Base-by-base conservation (phyloP, 1,140 invertebrate genomes). In the Nasonia giraulti region DNA sequence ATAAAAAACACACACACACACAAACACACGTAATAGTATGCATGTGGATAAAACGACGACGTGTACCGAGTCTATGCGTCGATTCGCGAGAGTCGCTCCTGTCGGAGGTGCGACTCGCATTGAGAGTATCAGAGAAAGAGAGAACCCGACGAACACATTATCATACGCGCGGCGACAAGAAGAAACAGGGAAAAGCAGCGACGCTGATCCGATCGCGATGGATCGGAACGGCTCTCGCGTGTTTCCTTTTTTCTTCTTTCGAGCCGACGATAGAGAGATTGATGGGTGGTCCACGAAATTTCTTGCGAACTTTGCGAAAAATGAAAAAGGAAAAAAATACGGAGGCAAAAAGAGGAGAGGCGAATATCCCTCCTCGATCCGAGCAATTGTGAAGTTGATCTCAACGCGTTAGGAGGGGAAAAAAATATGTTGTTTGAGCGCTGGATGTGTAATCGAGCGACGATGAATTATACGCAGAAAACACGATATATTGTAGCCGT, bases 301-400 rank as follows among this genome's bases (percentile, higher is more conserved):
- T 79, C 31, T 66, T 55, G 55, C 68, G 62, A 66, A 75, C 44
- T 44, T 83, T 69, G 50, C 69, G 77, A 47, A 73, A 83, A 76
- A 40, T 83, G 17, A 40, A 71, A 31, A 79, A 47, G 50, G n/a
- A 79, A n/a, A 79, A 73, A 23, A 83, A 33, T 68, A 80, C 55
- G 44, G 50, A 44, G 55, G 55, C 55, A n/a, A 62, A 73, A 14
- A 20, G 74, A 50, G 23, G 47, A 37, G 12, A 62, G 77, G 40
- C 55, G 75, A 84, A 31, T 79, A 71, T 73, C 44, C 74, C 55
- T 84, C 77, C 20, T 79, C 20, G 31, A 33, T 80, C 50, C 78
- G 23, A 75, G 83, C 78, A 80, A 85, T 73, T 80, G 69, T 85
- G 37, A 81, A 81, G 73, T 85, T 81, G 84, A 85, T 81, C 84